A percentile compares a stretch with the other conserved stretches of the same genome.
phyloP scores from a whole-genome alignment of 2,113 vertebrate genomes.

The Prietella phreatophila region DNA sequence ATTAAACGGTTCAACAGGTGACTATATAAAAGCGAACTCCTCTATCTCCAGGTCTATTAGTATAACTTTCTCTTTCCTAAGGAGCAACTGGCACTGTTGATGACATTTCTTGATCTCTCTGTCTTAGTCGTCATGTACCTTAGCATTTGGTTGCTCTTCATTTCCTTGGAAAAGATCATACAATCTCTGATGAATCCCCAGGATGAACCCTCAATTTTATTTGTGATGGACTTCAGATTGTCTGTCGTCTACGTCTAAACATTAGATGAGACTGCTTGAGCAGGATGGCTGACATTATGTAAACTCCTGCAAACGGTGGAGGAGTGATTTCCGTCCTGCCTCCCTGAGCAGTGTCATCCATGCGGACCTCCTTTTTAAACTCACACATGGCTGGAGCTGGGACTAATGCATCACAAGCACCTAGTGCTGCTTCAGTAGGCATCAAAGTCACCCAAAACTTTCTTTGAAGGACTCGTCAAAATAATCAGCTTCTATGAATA shows the following conservation, averaged over 20 bases:
- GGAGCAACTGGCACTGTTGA: slow-evolving; percentile 59
- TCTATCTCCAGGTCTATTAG: slow-evolving; percentile 52
- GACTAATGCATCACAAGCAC: slow-evolving; percentile 26
- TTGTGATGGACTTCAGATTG: slow-evolving; percentile 42
- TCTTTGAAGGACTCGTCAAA: background rate
- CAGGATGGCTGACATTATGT: slow-evolving; percentile 53
- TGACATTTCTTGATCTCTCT: slow-evolving; percentile 48
- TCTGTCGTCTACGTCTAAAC: slow-evolving; percentile 40
- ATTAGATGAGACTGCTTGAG: slow-evolving; percentile 39
- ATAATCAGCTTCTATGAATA: background rate
- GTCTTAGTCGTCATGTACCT: slow-evolving; percentile 32
- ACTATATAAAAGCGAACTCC: slow-evolving; percentile 66
- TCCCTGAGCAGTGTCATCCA: slow-evolving; percentile 44
- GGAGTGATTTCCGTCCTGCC: slow-evolving; percentile 51
- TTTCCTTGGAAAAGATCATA: background rate
- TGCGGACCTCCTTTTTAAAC: background rate
- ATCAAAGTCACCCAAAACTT: background rate
- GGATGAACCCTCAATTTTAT: slow-evolving; percentile 9
- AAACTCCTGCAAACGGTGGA: slow-evolving; percentile 48
- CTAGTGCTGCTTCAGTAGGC: slow-evolving; percentile 23
- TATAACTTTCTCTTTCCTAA: slow-evolving; percentile 56
- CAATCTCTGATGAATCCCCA: slow-evolving; percentile 12
- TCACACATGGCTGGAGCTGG: slow-evolving; percentile 25
- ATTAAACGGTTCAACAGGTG: slow-evolving; percentile 71
- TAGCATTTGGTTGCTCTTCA: slow-evolving; percentile 17